These are phyloP conservation scores for Drosophila trichaetosa DNA, from an alignment of 2,888 invertebrate genomes.

Conservation along the genomic window DNA sequence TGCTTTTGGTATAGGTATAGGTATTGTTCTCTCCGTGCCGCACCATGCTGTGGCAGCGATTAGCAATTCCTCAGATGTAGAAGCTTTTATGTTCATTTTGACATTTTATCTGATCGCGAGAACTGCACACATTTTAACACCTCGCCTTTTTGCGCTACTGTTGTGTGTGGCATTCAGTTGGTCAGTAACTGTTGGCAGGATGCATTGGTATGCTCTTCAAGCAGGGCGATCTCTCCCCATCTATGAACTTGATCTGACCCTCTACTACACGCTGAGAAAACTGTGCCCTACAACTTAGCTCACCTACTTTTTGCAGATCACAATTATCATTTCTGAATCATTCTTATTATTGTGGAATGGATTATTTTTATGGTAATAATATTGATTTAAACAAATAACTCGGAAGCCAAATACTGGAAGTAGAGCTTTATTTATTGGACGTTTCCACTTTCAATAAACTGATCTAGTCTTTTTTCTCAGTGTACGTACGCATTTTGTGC, in stretches of 20 bases:
- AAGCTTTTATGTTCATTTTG: slow-evolving; percentile 84
- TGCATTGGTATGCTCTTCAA: slow-evolving; percentile 52
- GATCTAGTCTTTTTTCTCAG: background rate
- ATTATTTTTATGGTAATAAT: too few relatives aligned
- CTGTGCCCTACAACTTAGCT: background rate
- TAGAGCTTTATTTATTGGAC: fast-evolving
- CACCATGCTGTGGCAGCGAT: slow-evolving; percentile 57
- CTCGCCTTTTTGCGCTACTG: slow-evolving; percentile 47
- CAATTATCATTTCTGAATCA: background rate
- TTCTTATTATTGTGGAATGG: too few relatives aligned
- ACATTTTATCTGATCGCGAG: slow-evolving; percentile 83
- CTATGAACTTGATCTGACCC: slow-evolving; percentile 14
- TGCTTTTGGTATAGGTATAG: slow-evolving; percentile 3
- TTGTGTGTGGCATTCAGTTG: slow-evolving; percentile 47
- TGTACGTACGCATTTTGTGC: slow-evolving; percentile 26
- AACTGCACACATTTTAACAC: slow-evolving; percentile 82
- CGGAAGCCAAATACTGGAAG: too few relatives aligned
- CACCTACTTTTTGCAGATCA: background rate
- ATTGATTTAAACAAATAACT: too few relatives aligned
- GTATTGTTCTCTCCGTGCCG: background rate
- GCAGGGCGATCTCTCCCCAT: slow-evolving; percentile 1
- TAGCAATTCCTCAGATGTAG: slow-evolving; percentile 82
- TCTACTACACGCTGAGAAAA: background rate
- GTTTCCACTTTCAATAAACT: background rate
- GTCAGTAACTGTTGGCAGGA: slow-evolving; percentile 25